These are phyloP conservation scores for Selenia dentaria DNA, from an alignment of 2,888 invertebrate species.

Conservation along the genomic window DNA sequence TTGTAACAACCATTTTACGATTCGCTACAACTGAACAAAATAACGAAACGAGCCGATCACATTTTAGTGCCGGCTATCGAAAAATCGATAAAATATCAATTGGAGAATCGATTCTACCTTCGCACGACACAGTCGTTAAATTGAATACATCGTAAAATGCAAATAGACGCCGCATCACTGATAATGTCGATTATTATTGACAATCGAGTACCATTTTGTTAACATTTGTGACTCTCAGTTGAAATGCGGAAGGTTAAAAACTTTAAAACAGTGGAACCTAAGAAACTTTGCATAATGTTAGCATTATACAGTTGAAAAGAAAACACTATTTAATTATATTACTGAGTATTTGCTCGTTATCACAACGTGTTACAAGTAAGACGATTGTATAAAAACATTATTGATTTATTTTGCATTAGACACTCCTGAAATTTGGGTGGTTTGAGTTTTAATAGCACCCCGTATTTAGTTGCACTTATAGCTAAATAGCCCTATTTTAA, in stretches of 20 bases:
- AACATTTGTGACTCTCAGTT: slow-evolving; percentile 29
- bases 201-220: slow-evolving; percentile 53
- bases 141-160: slow-evolving; percentile 68
- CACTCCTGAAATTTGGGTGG: too few relatives aligned
- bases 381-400: too few relatives aligned
- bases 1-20: slow-evolving; percentile 8
- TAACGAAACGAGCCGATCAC: slow-evolving; percentile 4
- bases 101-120: slow-evolving; percentile 59
- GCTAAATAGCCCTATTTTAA: too few relatives aligned
- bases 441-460: too few relatives aligned
- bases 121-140: slow-evolving; percentile 64
- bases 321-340: too few relatives aligned
- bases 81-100: slow-evolving; percentile 50
- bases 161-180: slow-evolving; percentile 55
- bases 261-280: too few relatives aligned
- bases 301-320: too few relatives aligned
- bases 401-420: too few relatives aligned
- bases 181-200: slow-evolving; percentile 59
- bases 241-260: neutral
- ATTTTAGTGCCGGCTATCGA: slow-evolving; percentile 29
- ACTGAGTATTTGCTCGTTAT: too few relatives aligned
- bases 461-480: too few relatives aligned
- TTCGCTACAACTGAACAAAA: slow-evolving; percentile 5
- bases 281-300: too few relatives aligned
- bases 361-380: too few relatives aligned